Percentiles rank a stretch among this genome's conserved stretches.
phyloP scores from a whole-genome alignment of 2,113 vertebrate genomes.

The Bufo bufo region DNA sequence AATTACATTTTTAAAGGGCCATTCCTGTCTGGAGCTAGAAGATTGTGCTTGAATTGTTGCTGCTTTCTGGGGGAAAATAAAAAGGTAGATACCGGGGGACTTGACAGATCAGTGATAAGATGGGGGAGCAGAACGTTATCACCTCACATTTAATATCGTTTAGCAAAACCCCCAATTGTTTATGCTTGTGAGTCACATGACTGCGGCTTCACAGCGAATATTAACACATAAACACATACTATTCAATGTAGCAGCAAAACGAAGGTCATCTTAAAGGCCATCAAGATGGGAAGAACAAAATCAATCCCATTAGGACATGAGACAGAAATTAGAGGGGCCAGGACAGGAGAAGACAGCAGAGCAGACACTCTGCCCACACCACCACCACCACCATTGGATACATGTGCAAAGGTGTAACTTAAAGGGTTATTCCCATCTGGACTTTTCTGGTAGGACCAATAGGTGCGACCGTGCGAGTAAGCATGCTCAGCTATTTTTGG shows the following conservation, averaged over 20 bases:
- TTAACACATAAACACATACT: not conserved
- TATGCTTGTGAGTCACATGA: constrained; percentile 66
- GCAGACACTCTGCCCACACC: constrained; percentile 61
- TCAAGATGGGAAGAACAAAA: constrained; percentile 65
- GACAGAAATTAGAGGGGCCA: constrained; percentile 62
- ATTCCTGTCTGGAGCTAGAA: not conserved
- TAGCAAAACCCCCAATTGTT: constrained; percentile 71
- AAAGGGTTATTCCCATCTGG: too few relatives aligned
- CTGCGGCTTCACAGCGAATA: constrained; percentile 57
- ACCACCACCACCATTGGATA: constrained; percentile 57
- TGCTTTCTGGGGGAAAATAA: constrained; percentile 69
- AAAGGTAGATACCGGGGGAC: constrained; percentile 64
- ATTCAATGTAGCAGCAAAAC: constrained; percentile 67
- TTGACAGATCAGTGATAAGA: constrained; percentile 77
- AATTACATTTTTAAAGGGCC: constrained; percentile 2
- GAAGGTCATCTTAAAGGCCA: constrained; percentile 76
- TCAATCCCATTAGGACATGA: constrained; percentile 60
- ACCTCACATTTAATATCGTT: constrained; percentile 78
- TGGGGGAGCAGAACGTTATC: constrained; percentile 75
- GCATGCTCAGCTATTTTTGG: too few relatives aligned
- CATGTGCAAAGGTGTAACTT: too few relatives aligned
- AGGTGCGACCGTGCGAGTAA: too few relatives aligned
- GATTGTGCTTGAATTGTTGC: constrained; percentile 22
- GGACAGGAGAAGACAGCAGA: constrained; percentile 60
- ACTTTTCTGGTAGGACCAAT: too few relatives aligned